phyloP scores from a whole-genome alignment of 2,888 invertebrate species.

The Volucella inflata region DNA sequence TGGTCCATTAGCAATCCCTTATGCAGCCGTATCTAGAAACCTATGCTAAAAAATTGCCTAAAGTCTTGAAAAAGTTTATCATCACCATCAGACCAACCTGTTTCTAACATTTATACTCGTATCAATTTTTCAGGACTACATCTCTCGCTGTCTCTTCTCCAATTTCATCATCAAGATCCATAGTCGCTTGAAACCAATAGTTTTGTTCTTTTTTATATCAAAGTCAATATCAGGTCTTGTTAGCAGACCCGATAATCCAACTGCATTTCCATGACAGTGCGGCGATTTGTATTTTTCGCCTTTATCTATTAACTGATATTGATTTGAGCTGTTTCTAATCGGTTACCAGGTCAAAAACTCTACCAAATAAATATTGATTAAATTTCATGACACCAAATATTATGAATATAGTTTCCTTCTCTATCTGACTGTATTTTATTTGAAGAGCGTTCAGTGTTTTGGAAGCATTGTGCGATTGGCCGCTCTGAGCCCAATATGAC shows the following conservation, averaged over 20 bases:
- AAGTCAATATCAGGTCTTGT: constrained; percentile 25
- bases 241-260: constrained; percentile 30
- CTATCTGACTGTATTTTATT: constrained; percentile 29
- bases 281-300: constrained; percentile 31
- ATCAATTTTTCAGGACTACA: too few species aligned
- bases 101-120: too few species aligned
- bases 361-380: constrained; percentile 58
- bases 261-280: constrained; percentile 13
- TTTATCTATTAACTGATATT: constrained; percentile 48
- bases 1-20: too few species aligned
- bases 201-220: constrained; percentile 14
- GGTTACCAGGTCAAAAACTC: constrained; percentile 54
- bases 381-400: constrained; percentile 57
- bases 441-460: constrained; percentile 54
- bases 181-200: too few species aligned
- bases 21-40: too few species aligned
- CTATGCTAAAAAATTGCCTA: too few species aligned
- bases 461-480: too few species aligned
- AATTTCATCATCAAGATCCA: too few species aligned
- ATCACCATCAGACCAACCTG: too few species aligned
- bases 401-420: constrained; percentile 56
- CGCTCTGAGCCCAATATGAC: too few species aligned
- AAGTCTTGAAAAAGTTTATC: too few species aligned
- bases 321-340: constrained; percentile 42
- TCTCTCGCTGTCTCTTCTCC: too few species aligned